These are phyloP conservation scores for Aeoliscus strigatus DNA, from an alignment of 2,797 vertebrate genomes.

Conservation along the genomic window DNA sequence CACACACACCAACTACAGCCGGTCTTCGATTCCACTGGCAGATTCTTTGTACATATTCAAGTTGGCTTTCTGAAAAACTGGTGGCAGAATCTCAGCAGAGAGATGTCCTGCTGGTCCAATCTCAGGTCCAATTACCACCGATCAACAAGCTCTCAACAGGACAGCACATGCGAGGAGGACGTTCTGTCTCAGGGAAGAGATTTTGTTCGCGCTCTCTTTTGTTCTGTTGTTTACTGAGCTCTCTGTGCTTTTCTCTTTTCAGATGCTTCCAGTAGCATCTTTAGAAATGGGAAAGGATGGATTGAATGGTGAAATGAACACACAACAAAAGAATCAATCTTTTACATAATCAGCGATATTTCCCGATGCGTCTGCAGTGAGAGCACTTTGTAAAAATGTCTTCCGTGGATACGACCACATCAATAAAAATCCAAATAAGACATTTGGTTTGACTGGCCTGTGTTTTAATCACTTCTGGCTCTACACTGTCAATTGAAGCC, in stretches of 20 bases:
- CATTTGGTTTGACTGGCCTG: too few relatives aligned
- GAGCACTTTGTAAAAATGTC: too few relatives aligned
- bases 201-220: too few relatives aligned
- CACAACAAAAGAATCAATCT: too few relatives aligned
- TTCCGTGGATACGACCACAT: too few relatives aligned
- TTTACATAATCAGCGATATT: too few relatives aligned
- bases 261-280: slow-evolving; percentile 4
- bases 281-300: slow-evolving; percentile 11
- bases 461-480: too few relatives aligned
- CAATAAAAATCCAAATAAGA: too few relatives aligned
- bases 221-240: background rate
- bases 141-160: slow-evolving; percentile 3
- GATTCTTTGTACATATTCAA: slow-evolving; percentile 28
- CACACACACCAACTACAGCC: background rate
- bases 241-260: background rate
- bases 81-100: slow-evolving; percentile 4
- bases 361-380: too few relatives aligned
- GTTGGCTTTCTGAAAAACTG: slow-evolving; percentile 5
- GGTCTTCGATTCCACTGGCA: background rate
- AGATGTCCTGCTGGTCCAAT: slow-evolving; percentile 29
- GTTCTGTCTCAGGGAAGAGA: background rate
- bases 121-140: slow-evolving; percentile 37
- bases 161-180: slow-evolving; percentile 1
- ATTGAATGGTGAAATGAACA: too few relatives aligned
- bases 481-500: too few relatives aligned